Evolutionary conservation across 2,113 vertebrate genomes (phyloP).

Genomic region (Phycodurus eques): DNA sequence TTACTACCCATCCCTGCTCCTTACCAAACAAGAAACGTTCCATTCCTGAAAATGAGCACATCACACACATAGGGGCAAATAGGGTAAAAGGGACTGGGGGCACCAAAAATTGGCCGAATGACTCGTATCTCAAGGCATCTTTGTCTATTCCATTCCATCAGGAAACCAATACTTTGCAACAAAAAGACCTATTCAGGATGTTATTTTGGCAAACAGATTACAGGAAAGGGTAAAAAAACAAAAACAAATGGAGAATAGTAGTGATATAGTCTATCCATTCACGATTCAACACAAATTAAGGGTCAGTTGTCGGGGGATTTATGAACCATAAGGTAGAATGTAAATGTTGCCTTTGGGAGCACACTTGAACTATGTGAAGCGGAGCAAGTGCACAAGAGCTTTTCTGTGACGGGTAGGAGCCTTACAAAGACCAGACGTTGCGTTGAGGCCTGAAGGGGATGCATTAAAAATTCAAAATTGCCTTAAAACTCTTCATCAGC

Average conservation of each 20-base stretch:
- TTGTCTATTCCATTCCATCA: too few relatives aligned
- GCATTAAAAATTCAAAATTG: constrained; percentile 64
- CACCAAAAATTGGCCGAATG: too few relatives aligned
- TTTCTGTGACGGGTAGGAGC: constrained; percentile 13
- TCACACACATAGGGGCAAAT: too few relatives aligned
- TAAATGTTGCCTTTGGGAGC: constrained; percentile 25
- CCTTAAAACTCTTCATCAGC: constrained; percentile 58
- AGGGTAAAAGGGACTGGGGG: too few relatives aligned
- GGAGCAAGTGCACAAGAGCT: constrained; percentile 30
- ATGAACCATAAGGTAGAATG: constrained; percentile 24
- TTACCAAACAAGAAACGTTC: too few relatives aligned
- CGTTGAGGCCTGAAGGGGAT: constrained; percentile 23
- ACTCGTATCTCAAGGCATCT: too few relatives aligned
- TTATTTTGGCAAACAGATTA: background rate
- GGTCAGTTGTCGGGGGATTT: constrained; percentile 16
- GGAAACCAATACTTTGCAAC: background rate
- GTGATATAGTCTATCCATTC: background rate
- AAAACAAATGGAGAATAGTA: background rate
- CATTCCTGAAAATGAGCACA: too few relatives aligned
- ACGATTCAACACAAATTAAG: background rate
- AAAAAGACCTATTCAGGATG: background rate
- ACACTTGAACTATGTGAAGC: constrained; percentile 36
- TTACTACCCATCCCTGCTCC: too few relatives aligned
- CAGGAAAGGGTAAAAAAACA: background rate
- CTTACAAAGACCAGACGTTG: constrained; percentile 25